Evolutionary conservation across 2,888 invertebrate species (phyloP).

Genomic region (Cephus spinipes): DNA sequence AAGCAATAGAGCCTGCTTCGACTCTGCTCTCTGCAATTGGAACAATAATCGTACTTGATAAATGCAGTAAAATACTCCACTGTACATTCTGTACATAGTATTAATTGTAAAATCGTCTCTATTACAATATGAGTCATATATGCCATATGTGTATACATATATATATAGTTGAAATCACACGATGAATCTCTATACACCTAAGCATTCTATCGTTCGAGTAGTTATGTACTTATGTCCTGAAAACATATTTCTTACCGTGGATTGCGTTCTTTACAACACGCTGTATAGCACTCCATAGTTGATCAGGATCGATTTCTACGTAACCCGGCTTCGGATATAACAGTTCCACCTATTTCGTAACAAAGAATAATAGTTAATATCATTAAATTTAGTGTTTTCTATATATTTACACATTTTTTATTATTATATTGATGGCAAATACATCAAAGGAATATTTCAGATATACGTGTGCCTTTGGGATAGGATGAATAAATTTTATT

Average conservation of each 20-base stretch:
- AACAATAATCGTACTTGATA: neutral
- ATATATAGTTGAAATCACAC: neutral
- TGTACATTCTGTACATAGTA: neutral
- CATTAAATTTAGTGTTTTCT: neutral
- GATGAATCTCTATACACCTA: neutral
- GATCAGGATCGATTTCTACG: constrained; percentile 90
- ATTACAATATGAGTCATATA: neutral
- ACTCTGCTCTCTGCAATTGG: constrained; percentile 76
- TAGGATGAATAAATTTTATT: neutral
- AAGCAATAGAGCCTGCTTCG: constrained; percentile 75
- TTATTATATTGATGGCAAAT: neutral
- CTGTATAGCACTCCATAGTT: constrained; percentile 79
- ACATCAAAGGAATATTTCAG: no score
- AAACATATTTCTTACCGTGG: constrained; percentile 69
- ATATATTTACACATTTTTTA: neutral
- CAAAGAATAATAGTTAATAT: neutral
- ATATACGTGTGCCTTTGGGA: neutral
- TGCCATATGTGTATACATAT: neutral
- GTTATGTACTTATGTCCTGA: neutral
- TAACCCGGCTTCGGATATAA: constrained; percentile 83
- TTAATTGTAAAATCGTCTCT: neutral
- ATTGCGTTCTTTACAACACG: constrained; percentile 78
- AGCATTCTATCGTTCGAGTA: neutral
- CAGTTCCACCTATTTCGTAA: constrained; percentile 75
- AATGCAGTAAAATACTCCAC: neutral